phyloP scores from a whole-genome alignment of 2,888 invertebrate species.

The Platycnemis pennipes region DNA sequence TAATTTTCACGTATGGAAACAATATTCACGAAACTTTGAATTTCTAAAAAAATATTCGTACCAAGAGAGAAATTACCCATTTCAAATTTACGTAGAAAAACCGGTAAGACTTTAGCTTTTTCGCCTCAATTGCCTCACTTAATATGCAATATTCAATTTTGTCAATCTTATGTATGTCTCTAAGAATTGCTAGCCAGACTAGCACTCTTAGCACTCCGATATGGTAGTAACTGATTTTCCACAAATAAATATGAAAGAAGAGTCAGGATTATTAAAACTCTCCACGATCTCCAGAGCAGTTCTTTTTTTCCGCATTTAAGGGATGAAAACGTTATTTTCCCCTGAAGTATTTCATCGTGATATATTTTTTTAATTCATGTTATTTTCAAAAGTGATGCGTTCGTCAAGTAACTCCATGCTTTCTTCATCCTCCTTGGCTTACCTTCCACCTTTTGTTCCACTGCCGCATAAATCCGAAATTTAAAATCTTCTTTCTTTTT shows the following conservation, averaged over 20 bases:
- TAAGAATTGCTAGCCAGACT: no score
- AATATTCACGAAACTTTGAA: no score
- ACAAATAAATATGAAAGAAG: not conserved
- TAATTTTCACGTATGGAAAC: no score
- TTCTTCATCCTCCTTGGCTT: not conserved
- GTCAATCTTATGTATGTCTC: no score
- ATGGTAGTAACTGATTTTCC: not conserved
- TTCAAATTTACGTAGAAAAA: no score
- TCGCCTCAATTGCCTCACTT: no score
- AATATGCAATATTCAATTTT: no score
- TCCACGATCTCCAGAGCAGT: not conserved
- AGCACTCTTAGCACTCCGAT: no score
- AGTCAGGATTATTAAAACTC: not conserved
- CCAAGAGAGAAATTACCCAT: no score
- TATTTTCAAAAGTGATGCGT: not conserved
- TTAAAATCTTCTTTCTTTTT: not conserved
- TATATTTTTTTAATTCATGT: not conserved
- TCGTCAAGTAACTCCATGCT: not conserved
- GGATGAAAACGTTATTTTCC: not conserved
- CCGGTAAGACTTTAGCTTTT: no score
- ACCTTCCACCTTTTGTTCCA: not conserved
- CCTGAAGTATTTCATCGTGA: not conserved
- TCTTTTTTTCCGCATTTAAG: not conserved
- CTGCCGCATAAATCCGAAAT: not conserved
- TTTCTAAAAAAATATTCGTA: no score